Percentiles rank a stretch among this genome's conserved stretches.
Conservation (phyloP, 2,888 invertebrate genomes). For the Andrena praecox region DNA sequence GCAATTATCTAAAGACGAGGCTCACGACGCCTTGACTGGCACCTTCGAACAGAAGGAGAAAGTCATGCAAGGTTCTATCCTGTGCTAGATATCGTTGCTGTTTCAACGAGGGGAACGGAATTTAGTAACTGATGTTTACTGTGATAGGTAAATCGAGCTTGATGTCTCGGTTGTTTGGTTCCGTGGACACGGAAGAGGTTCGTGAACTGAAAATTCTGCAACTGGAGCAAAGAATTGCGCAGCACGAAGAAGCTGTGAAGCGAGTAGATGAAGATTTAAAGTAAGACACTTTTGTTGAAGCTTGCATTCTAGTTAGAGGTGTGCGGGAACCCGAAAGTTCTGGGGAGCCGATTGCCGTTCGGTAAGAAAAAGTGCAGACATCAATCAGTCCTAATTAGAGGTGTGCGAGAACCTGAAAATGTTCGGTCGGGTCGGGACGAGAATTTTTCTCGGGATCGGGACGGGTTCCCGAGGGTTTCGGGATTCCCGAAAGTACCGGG, state of each 20-base stretch:
- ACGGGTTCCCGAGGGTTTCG: no score
- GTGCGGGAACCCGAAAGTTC: no score
- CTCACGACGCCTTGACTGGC: slow-evolving; percentile 88
- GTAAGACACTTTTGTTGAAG: slow-evolving; percentile 84
- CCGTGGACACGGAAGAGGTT: slow-evolving; percentile 91
- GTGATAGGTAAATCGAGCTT: slow-evolving; percentile 88
- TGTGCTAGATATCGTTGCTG: slow-evolving; percentile 2
- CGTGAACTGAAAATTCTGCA: slow-evolving; percentile 89
- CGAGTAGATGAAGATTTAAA: slow-evolving; percentile 87
- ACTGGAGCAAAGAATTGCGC: slow-evolving; percentile 89
- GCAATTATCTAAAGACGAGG: slow-evolving; percentile 90
- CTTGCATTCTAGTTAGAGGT: neutral
- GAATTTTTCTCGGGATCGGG: no score
- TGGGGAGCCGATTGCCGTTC: no score
- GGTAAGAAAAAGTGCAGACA: no score
- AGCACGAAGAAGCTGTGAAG: slow-evolving; percentile 87
- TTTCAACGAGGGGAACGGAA: neutral
- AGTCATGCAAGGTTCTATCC: slow-evolving; percentile 83
- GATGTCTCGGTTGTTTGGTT: slow-evolving; percentile 91
- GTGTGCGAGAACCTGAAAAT: no score
- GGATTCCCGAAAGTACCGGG: no score
- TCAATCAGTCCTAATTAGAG: no score
- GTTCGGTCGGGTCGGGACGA: no score
- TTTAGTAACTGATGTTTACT: neutral
- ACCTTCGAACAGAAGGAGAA: slow-evolving; percentile 85